A percentile compares a stretch with the other conserved stretches of the same genome.
Evolutionary conservation across 2,888 invertebrate species (phyloP).

Genomic region (Ferrisia virgata): DNA sequence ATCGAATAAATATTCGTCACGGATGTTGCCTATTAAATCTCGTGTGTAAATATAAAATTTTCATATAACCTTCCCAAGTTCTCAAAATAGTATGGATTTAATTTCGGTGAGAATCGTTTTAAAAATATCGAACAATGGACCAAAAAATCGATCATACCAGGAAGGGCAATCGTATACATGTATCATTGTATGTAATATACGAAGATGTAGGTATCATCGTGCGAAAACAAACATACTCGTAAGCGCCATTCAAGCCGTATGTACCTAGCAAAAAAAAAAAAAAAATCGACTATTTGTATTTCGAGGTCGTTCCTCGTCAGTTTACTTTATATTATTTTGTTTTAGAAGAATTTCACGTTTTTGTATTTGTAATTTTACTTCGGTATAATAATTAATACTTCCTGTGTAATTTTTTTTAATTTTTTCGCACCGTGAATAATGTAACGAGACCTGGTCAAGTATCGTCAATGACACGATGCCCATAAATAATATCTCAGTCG

Average conservation of each 20-base stretch:
- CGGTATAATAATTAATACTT: constrained; percentile 14
- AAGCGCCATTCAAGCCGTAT: no score
- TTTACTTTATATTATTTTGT: not conserved
- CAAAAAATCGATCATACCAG: not conserved
- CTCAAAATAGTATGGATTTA: not conserved
- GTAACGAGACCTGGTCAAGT: constrained; percentile 14
- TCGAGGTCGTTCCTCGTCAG: not conserved
- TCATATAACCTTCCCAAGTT: not conserved
- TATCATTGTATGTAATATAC: no score
- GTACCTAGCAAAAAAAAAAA: not conserved
- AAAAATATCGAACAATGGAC: not conserved
- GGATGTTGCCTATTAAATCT: not conserved
- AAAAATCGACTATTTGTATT: not conserved
- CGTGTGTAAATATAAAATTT: not conserved
- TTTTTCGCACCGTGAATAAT: not conserved
- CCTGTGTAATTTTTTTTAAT: not conserved
- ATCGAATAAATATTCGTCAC: not conserved
- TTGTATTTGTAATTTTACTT: not conserved
- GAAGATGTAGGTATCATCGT: no score
- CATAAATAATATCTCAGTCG: not conserved
- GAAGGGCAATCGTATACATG: not conserved
- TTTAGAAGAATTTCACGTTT: not conserved
- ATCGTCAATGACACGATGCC: constrained; percentile 9
- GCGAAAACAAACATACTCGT: not conserved
- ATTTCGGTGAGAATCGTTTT: not conserved